These are phyloP conservation scores for Hyperopisus bebe DNA, from an alignment of 2,113 vertebrate species.

Conservation along the genomic window DNA sequence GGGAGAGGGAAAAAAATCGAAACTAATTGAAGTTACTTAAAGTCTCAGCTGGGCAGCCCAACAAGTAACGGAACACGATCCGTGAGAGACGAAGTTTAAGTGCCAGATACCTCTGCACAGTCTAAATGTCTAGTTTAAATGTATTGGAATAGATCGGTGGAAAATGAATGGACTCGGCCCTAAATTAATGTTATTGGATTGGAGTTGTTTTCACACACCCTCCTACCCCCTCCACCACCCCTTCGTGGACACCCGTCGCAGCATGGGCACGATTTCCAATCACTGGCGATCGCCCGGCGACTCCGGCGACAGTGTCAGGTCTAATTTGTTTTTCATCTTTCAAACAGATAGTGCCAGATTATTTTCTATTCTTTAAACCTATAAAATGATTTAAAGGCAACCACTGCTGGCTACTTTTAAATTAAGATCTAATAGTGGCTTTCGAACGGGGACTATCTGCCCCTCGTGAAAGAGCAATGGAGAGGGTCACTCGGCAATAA, in stretches of 20 bases:
- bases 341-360: conserved; percentile 15
- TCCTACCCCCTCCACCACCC: not conserved
- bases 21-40: not conserved
- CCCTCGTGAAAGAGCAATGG: not conserved
- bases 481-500: conserved; percentile 7
- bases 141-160: not conserved
- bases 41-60: not conserved
- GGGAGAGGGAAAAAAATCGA: not conserved
- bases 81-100: not conserved
- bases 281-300: not conserved
- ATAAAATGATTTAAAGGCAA: conserved; percentile 16
- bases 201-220: not conserved
- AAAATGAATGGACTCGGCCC: not conserved
- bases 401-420: conserved; percentile 17
- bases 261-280: not conserved
- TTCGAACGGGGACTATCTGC: not conserved
- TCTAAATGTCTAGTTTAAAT: not conserved
- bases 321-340: conserved; percentile 21
- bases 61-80: not conserved
- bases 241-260: not conserved
- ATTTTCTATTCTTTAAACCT: conserved; percentile 16
- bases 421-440: conserved; percentile 25
- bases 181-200: not conserved
- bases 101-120: not conserved
- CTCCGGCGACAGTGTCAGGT: not conserved